Evolutionary conservation across 2,888 invertebrate genomes (phyloP).

Genomic region (Pyrochroa serraticornis): DNA sequence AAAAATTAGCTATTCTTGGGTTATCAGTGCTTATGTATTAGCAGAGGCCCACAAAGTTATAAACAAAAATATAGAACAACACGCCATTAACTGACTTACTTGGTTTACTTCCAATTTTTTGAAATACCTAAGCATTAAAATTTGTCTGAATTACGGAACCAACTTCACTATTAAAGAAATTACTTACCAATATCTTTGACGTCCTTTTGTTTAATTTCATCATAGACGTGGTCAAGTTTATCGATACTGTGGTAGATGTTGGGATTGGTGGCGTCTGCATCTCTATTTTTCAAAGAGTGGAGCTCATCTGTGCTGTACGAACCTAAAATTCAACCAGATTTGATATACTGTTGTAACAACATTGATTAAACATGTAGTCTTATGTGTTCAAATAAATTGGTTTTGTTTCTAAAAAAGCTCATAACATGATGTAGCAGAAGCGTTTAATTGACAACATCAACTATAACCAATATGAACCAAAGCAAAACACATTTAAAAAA

Average conservation of each 20-base stretch:
- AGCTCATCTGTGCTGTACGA: slow-evolving; percentile 64
- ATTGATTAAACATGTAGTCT: no score
- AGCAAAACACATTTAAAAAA: no score
- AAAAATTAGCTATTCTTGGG: background rate
- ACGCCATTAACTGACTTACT: slow-evolving; percentile 32
- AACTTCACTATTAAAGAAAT: slow-evolving; percentile 3
- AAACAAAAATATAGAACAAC: slow-evolving; percentile 4
- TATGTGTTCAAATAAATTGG: background rate
- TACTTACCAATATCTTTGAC: slow-evolving; percentile 67
- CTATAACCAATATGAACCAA: no score
- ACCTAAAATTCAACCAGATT: no score
- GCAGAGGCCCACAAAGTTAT: background rate
- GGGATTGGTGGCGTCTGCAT: slow-evolving; percentile 86
- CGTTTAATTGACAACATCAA: no score
- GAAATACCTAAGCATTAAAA: slow-evolving; percentile 34
- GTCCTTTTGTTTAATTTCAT: slow-evolving; percentile 87
- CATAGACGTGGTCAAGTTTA: slow-evolving; percentile 84
- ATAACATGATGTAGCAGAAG: no score
- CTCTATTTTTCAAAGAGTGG: slow-evolving; percentile 76
- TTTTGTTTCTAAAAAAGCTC: background rate
- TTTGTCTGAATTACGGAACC: slow-evolving; percentile 5
- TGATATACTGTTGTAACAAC: no score
- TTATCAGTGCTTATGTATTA: background rate
- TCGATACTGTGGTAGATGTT: slow-evolving; percentile 82
- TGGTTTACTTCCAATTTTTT: slow-evolving; percentile 36